Conservation (phyloP, 2,113 vertebrate genomes). For the Lamprologus ornatipinnis region DNA sequence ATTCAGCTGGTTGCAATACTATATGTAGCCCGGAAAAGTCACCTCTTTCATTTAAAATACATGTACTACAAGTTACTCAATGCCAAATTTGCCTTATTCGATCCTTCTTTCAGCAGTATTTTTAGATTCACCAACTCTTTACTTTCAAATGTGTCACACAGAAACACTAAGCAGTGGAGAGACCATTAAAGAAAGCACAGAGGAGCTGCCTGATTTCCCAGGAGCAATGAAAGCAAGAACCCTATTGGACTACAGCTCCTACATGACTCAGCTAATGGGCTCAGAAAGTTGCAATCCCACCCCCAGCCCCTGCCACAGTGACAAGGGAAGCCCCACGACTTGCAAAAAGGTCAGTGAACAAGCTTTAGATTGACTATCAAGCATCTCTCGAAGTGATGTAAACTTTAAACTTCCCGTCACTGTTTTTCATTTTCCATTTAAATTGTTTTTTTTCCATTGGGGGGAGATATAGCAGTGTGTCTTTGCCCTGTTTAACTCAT, state of each 20-base stretch:
- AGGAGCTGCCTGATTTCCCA: conserved; percentile 67
- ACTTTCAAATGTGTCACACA: background rate
- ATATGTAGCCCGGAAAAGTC: background rate
- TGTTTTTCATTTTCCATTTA: background rate
- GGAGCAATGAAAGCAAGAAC: conserved; percentile 51
- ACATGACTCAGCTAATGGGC: conserved; percentile 70
- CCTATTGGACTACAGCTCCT: conserved; percentile 73
- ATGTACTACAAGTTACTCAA: background rate
- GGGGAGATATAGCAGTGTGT: background rate
- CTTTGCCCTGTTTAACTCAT: background rate
- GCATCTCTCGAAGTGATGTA: background rate
- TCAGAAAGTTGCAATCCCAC: conserved; percentile 3
- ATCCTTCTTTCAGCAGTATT: background rate
- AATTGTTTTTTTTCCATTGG: background rate
- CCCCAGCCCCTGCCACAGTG: conserved; percentile 53
- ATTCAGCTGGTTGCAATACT: background rate
- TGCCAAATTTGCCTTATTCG: background rate
- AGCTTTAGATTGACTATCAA: background rate
- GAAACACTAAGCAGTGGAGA: conserved; percentile 26
- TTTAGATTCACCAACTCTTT: background rate
- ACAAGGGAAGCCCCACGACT: conserved; percentile 50
- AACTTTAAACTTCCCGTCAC: background rate
- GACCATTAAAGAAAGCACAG: conserved; percentile 48
- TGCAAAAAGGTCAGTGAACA: conserved; percentile 42
- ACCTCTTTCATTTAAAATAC: background rate